Conservation (phyloP, 2,113 vertebrate genomes). For the Bettongia penicillata region DNA sequence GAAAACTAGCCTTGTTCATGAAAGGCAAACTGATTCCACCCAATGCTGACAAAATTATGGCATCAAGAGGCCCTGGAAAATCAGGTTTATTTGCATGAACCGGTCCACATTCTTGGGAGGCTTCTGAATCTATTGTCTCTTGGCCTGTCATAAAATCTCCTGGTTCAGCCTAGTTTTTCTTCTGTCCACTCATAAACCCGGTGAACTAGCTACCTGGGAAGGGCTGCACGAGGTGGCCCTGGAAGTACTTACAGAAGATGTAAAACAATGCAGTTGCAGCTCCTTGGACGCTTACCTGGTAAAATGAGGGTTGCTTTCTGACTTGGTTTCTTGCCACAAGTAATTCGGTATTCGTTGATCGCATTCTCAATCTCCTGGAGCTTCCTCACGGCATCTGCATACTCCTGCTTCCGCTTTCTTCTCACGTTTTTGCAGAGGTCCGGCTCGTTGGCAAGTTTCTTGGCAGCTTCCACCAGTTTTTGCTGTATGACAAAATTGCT, state of each 20-base stretch:
- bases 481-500: conserved; percentile 95
- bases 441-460: conserved; percentile 91
- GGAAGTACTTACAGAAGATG: background rate
- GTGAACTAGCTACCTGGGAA: background rate
- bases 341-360: conserved; percentile 92
- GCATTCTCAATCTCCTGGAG: conserved; percentile 93
- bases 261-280: background rate
- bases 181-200: background rate
- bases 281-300: conserved; percentile 84
- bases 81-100: background rate
- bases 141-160: background rate
- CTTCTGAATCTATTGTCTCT: conserved; percentile 11
- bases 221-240: background rate
- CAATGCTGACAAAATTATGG: background rate
- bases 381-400: conserved; percentile 89
- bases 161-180: background rate
- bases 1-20: background rate
- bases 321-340: conserved; percentile 90
- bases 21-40: background rate
- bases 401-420: conserved; percentile 94
- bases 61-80: background rate
- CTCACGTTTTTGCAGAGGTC: conserved; percentile 95
- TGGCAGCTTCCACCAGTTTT: conserved; percentile 95
- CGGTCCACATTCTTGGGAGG: background rate
- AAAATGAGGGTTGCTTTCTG: conserved; percentile 90